These are phyloP conservation scores for Crocodylus rhombifer DNA, from an alignment of 2,797 vertebrate genomes.

Conservation along the genomic window DNA sequence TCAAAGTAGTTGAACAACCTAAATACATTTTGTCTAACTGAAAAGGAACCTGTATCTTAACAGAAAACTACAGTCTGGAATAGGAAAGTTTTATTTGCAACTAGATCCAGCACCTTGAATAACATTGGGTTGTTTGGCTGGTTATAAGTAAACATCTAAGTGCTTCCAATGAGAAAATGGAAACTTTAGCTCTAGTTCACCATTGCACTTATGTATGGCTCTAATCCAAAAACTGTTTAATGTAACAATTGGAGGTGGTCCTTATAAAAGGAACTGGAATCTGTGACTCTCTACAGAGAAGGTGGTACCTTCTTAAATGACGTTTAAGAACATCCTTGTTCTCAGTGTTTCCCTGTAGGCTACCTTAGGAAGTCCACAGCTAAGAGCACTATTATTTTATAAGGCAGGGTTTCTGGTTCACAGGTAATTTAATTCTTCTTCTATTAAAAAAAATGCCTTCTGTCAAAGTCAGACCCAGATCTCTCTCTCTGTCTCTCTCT, in stretches of 20 bases:
- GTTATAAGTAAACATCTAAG: background rate
- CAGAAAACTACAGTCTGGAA: background rate
- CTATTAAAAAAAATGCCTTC: no score
- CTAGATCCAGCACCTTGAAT: background rate
- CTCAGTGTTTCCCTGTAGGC: background rate
- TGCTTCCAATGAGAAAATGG: background rate
- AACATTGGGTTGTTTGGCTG: background rate
- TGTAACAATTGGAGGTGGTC: background rate
- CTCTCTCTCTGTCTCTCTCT: no score
- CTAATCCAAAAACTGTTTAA: background rate
- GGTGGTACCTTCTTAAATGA: no score
- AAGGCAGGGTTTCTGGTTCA: background rate
- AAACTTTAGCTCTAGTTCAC: rapidly evolving
- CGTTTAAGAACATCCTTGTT: background rate
- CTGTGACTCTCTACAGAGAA: rapidly evolving
- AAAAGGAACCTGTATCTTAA: background rate
- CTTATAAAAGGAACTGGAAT: background rate
- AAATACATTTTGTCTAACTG: background rate
- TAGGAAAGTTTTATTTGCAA: conserved; percentile 12
- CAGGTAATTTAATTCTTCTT: rapidly evolving
- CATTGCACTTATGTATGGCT: background rate
- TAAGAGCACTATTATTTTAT: background rate
- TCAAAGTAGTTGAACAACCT: background rate
- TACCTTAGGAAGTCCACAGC: background rate
- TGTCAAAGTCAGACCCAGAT: no score